Percentiles rank a stretch among this genome's conserved stretches.
These are phyloP conservation scores for Tetrapedia diversipes DNA, from an alignment of 2,888 invertebrate genomes.

Conservation along the genomic window DNA sequence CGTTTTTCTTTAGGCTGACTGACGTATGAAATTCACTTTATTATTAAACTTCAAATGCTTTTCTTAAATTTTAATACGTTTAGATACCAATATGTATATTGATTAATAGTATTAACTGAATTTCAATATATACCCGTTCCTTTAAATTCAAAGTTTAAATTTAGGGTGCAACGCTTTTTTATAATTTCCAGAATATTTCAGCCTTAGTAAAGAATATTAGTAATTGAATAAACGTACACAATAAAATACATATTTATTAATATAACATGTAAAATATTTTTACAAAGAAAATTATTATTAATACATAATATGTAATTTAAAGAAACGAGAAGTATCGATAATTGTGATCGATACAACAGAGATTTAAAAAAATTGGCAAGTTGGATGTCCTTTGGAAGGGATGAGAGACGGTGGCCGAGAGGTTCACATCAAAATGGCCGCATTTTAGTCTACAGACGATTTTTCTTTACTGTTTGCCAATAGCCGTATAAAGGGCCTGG, in stretches of 20 bases:
- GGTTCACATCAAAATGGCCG: conserved; percentile 89
- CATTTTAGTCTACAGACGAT: conserved; percentile 89
- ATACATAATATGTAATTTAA: conserved; percentile 23
- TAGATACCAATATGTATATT: background rate
- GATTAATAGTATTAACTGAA: background rate
- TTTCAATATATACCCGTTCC: conserved; percentile 7
- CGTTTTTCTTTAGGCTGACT: background rate
- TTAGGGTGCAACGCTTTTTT: too few species aligned
- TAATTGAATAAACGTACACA: background rate
- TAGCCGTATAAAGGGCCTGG: conserved; percentile 84
- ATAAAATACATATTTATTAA: background rate
- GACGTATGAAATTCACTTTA: conserved; percentile 34
- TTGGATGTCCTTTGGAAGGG: conserved; percentile 56
- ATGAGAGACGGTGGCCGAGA: conserved; percentile 64
- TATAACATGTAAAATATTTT: background rate
- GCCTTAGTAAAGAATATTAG: background rate
- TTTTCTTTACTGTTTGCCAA: conserved; percentile 93
- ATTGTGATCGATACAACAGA: conserved; percentile 41
- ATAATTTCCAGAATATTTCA: background rate
- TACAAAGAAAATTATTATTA: background rate
- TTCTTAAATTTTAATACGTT: background rate
- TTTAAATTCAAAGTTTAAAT: conserved; percentile 7
- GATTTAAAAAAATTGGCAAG: conserved; percentile 62
- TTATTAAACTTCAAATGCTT: background rate
- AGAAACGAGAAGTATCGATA: conserved; percentile 56